Base-by-base conservation (phyloP, 2,888 invertebrate species). In the Andricus quercusramuli region DNA sequence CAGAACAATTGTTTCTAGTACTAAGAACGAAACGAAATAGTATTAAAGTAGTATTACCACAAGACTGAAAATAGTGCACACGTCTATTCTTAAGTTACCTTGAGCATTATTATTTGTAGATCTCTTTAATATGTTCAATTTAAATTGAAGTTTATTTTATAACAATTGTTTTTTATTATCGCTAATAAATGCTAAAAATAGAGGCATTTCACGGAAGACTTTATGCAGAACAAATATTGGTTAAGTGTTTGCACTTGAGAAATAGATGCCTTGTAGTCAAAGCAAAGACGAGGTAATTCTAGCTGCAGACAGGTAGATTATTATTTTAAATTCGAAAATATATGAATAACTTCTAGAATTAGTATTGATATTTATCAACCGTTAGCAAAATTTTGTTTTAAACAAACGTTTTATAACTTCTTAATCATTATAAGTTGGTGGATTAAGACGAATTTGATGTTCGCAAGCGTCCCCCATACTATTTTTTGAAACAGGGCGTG, bases 31-130 rank as follows among this genome's bases (percentile, higher is more conserved):
- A 74, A 51, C 22, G 83, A 86, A 87, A 87, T 90, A 90, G 89
- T 90, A 91, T 91, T 89, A 88, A 88, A 86, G 86, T 90, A 91
- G 89, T 91, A 90, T 91, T 91, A 89, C 86, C 86, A 86, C 85
- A 91, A 90, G 91, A 91, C 91, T 91, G 90, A 90, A 86, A 87
- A 86, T 78, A 87, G 85, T 85, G 83, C 84, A 82, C 84, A 82
- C 80, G 85, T 83, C 84, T 82, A 86, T 82, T 78, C 79, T 78
- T 79, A 78, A 80, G 77, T 77, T 59, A 77, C 25, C 29, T 51
- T 29, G 20, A 51, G 29, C n/a, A n/a, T 56, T 56, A 4, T 47
- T 47, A 47, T 47, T 17, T 5, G 15, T 47, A 17, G 47, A 15
- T 0, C 17, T 47, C 15, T 47, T 47, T 17, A 2, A 3, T 15